Base-by-base conservation (phyloP, 2,113 vertebrate species). In the Psilopsiagon aymara region DNA sequence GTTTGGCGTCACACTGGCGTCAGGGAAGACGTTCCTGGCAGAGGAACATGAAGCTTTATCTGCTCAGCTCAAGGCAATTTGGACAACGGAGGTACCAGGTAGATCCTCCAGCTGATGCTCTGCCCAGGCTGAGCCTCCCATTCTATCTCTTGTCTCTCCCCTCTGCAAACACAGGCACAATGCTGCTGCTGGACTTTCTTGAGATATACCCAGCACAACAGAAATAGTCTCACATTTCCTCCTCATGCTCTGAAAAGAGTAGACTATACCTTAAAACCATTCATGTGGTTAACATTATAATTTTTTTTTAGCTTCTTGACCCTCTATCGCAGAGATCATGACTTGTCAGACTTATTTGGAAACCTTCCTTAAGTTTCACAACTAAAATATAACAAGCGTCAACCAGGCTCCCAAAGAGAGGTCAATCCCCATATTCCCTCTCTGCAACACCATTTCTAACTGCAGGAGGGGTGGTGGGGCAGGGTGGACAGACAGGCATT, bases 371-470 rank as follows among this genome's bases (percentile, higher is more conserved):
- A 76, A 60, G 44, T 60, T 88, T 75, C 4, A 6, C 57, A 76
- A 51, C 23, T 57, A 47, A 60, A 92, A 62, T 10, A 10, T 59
- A 90, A n/a, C 10, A 90, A 88, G 17, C 79, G 82, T 63, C 44
- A 82, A 23, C 57, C 0, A 11, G 18, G 11, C 44, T 82, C 51
- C 23, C 47, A n/a, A 41, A 64, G 41, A 60, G 90, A 85, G 46
- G 37, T 5, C 0, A 0, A 20, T 24, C 9, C 35, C 21, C 0
- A 0, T 60, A 69, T 43, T 92, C 92, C 70, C 90, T 90, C 85
- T 80, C 49, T 68, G 68, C 39, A 77, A n/a, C 57, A 82, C 46
- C 62, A 24, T 57, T 86, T 68, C 66, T 84, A 90, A 0, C 7
- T 63, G 63, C 43, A 77, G 59, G 28, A 86, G 35, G 10, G 28